Base-by-base conservation (phyloP, 1,140 invertebrate genomes). In the Formica selysi region DNA sequence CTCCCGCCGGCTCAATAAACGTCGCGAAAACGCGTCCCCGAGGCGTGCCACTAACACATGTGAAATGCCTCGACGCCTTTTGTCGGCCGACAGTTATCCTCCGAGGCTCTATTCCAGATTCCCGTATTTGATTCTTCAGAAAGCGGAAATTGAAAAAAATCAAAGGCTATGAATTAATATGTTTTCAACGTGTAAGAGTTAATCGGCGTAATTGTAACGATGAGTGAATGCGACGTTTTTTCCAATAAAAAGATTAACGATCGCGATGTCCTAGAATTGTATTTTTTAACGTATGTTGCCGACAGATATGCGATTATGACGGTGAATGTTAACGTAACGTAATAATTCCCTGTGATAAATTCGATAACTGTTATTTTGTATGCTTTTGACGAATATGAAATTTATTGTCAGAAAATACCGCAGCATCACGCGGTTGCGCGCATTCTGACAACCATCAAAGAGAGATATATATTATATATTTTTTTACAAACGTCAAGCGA, bases 281-380 rank as follows among this genome's bases (percentile, higher is more conserved):
- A 81, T 71, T 57, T 71, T 81, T 80, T 32, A 26, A 13, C 44
- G 6, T 57, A 57, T 3, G 44, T 38, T 41, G 59, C 22, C 38
- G 26, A 59, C 26, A 26, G 67, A 38, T 32, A 32, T 22, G 64
- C 38, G 36, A 71, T 71, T 41, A 73, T 59, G 32, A 71, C 11
- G 48, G 8, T 11, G 19, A 59, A 22, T 16, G 65, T 51, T 51
- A 44, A 19, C 22, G 67, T 26, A 51, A 71, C 65, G 36, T 59
- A 54, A 79, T 81, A 57, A 48, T 81, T 41, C 3, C 51, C 38
- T 16, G 62, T 68, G 79, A 81, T 81, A 73, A 81, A 81, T 73
- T 73, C 11, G 38, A 73, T 71, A 70, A 81, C 78, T 36, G 38
- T 78, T 78, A 65, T 67, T 79, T 79, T 44, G 29, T 41, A 6